Conservation (phyloP, 2,113 vertebrate genomes). For the Erinaceus europaeus region DNA sequence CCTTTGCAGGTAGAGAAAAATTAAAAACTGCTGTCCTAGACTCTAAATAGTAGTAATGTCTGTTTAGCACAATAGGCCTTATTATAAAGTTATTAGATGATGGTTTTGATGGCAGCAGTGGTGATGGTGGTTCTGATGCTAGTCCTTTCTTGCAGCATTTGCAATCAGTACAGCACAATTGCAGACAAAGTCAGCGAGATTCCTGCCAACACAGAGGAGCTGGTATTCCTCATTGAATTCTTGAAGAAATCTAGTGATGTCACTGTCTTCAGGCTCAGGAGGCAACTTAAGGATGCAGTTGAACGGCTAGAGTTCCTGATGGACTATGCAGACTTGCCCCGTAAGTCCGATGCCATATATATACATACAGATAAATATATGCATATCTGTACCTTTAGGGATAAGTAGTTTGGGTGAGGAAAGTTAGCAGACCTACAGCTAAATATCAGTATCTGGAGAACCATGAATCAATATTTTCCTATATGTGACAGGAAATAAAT, state of each 20-base stretch:
- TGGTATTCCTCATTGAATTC: constrained; percentile 84
- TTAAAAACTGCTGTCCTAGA: neutral
- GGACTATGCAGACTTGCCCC: constrained; percentile 86
- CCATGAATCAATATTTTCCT: neutral
- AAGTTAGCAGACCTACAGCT: neutral
- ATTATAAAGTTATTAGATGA: neutral
- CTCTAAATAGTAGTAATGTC: neutral
- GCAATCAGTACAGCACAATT: constrained; percentile 86
- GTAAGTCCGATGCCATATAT: constrained; percentile 74
- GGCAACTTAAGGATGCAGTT: constrained; percentile 83
- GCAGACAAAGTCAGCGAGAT: constrained; percentile 81
- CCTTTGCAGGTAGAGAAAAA: neutral
- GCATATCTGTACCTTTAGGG: neutral
- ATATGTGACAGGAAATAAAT: neutral
- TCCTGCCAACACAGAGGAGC: constrained; percentile 85
- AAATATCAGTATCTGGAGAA: neutral
- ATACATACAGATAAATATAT: neutral
- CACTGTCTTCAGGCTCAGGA: constrained; percentile 84
- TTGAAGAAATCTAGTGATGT: constrained; percentile 86
- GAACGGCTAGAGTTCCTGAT: constrained; percentile 86
- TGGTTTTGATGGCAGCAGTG: neutral
- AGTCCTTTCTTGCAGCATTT: constrained; percentile 84
- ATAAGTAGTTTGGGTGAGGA: neutral
- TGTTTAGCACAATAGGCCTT: neutral
- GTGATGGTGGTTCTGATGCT: neutral